A percentile compares a stretch with the other conserved stretches of the same genome.
Evolutionary conservation across 2,113 vertebrate species (phyloP).

Genomic region (Petrocephalus microphthalmus): DNA sequence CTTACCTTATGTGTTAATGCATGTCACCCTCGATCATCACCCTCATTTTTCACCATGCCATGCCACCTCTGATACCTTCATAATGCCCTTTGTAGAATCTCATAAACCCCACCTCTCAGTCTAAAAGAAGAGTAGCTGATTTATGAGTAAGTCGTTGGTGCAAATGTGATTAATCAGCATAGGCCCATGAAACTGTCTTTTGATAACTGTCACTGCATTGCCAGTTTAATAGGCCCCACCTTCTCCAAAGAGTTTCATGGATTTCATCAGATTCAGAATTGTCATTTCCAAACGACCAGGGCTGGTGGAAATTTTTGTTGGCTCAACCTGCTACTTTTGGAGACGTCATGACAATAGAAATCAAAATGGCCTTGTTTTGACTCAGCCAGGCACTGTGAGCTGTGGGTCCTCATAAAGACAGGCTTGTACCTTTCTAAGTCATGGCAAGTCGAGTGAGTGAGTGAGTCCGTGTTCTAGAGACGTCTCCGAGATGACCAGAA

Average conservation of each 20-base stretch:
- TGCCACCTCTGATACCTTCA: no score
- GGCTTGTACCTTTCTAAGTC: neutral
- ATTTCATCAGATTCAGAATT: neutral
- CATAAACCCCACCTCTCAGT: neutral
- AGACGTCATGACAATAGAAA: neutral
- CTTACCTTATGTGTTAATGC: neutral
- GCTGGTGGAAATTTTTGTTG: neutral
- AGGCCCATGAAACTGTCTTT: neutral
- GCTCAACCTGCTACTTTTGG: neutral
- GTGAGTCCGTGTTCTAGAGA: neutral
- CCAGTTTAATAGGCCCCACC: neutral
- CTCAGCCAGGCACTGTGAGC: neutral
- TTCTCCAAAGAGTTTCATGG: neutral
- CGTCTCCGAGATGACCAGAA: neutral
- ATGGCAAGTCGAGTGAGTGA: neutral
- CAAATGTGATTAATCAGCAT: neutral
- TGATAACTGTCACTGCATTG: neutral
- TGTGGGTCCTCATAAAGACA: neutral
- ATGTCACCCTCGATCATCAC: no score
- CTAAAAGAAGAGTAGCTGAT: neutral
- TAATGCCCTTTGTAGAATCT: neutral
- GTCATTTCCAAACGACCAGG: neutral
- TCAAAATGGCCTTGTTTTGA: neutral
- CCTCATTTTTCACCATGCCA: no score
- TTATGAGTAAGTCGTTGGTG: neutral